Percentiles rank a stretch among this genome's conserved stretches.
phyloP scores from a whole-genome alignment of 30 jellyfish, hydroid and myxozoan genomes.

The Pelagia noctiluca region DNA sequence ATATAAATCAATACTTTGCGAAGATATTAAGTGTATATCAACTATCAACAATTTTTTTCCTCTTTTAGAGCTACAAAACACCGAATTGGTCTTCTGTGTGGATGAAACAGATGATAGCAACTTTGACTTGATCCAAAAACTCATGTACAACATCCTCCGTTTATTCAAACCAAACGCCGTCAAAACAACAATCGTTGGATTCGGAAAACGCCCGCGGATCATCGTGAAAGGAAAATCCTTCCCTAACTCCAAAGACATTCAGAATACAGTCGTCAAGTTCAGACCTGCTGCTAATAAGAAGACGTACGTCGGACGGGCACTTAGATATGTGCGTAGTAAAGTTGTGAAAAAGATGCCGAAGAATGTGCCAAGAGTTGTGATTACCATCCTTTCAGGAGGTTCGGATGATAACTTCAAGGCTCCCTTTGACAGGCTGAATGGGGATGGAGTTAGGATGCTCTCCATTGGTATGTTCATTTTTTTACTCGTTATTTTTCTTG shows the following conservation, averaged over 20 bases:
- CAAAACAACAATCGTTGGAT: conserved; percentile 60
- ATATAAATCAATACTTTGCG: too few species aligned
- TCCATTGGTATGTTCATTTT: conserved; percentile 62
- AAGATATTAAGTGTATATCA: neutral
- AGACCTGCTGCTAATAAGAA: conserved; percentile 64
- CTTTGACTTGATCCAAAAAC: conserved; percentile 78
- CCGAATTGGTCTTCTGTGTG: conserved; percentile 72
- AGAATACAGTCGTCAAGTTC: conserved; percentile 41
- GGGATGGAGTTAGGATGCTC: conserved; percentile 41
- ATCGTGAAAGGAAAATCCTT: conserved; percentile 38
- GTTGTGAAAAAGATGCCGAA: conserved; percentile 27
- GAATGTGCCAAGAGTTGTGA: conserved; percentile 49
- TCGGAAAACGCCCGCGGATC: conserved; percentile 59
- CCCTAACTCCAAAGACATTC: conserved; percentile 53
- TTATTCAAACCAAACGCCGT: conserved; percentile 65
- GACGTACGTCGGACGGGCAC: conserved; percentile 59
- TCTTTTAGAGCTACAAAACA: conserved; percentile 55
- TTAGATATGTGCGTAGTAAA: conserved; percentile 21
- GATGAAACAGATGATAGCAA: conserved; percentile 85
- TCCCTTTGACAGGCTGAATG: conserved; percentile 35
- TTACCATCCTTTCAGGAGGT: conserved; percentile 42
- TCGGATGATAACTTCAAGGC: conserved; percentile 58
- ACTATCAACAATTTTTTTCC: neutral
- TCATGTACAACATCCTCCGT: conserved; percentile 71
- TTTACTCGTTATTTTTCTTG: neutral